Conservation (phyloP, 2,888 invertebrate genomes). For the Tholera decimalis region DNA sequence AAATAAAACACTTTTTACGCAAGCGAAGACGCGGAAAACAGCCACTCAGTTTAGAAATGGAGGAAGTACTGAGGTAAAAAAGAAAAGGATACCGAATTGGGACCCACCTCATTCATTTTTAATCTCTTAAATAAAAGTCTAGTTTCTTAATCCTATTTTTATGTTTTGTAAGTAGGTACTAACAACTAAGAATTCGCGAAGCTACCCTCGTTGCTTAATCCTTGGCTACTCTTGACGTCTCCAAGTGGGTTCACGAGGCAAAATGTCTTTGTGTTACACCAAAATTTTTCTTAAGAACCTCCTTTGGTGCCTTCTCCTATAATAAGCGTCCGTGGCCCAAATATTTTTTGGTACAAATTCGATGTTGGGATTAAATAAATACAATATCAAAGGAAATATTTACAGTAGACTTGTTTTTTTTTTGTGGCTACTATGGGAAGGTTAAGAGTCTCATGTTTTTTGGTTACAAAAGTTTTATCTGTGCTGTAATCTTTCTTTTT, state of each 20-base stretch:
- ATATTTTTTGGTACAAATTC: slow-evolving; percentile 48
- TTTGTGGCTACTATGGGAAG: slow-evolving; percentile 7
- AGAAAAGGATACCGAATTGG: too few species aligned
- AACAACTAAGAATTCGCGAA: slow-evolving; percentile 42
- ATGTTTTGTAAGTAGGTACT: slow-evolving; percentile 35
- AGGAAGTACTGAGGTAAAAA: too few species aligned
- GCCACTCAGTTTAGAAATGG: too few species aligned
- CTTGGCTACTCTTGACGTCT: slow-evolving; percentile 62
- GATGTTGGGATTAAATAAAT: slow-evolving; percentile 52
- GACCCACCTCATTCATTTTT: not conserved
- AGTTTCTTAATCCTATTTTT: slow-evolving; percentile 24
- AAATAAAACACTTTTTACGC: too few species aligned
- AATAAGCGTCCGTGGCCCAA: slow-evolving; percentile 60
- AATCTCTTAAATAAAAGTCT: not conserved
- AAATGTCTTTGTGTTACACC: slow-evolving; percentile 69
- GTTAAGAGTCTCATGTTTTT: slow-evolving; percentile 10
- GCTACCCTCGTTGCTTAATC: slow-evolving; percentile 62
- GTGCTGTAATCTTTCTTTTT: not conserved
- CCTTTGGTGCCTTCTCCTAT: slow-evolving; percentile 49
- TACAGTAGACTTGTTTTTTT: slow-evolving; percentile 29
- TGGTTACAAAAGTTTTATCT: slow-evolving; percentile 7
- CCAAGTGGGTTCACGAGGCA: slow-evolving; percentile 65
- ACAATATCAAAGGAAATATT: slow-evolving; percentile 52
- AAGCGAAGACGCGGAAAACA: too few species aligned
- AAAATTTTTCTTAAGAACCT: slow-evolving; percentile 60